Percentiles rank a stretch among this genome's conserved stretches.
Conservation (phyloP, 2,797 vertebrate genomes). For the Arnoldichthys spilopterus region DNA sequence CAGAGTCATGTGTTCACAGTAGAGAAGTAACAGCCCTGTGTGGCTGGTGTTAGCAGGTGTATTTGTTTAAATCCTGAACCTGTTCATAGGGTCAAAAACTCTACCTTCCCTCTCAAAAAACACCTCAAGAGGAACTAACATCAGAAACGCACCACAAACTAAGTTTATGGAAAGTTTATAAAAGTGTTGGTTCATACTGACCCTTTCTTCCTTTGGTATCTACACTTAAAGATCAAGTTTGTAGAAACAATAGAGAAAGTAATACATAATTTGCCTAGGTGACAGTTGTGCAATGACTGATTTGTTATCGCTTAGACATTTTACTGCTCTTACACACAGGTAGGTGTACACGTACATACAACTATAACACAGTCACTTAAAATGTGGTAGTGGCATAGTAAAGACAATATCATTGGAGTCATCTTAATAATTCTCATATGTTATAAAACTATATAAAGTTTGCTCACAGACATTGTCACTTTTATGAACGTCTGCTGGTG, state of each 20-base stretch:
- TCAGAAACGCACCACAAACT: conserved; percentile 12
- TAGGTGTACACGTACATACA: conserved; percentile 7
- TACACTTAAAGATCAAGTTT: conserved; percentile 15
- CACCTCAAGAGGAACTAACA: conserved; percentile 39
- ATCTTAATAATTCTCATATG: neutral
- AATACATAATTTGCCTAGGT: conserved; percentile 49
- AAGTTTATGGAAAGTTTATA: neutral
- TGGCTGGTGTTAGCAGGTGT: conserved; percentile 66
- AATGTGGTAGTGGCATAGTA: neutral
- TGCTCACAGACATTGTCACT: neutral
- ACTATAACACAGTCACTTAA: conserved; percentile 8
- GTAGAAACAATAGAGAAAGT: conserved; percentile 42
- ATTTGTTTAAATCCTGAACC: conserved; percentile 69
- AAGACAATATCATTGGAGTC: neutral
- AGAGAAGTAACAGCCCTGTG: neutral
- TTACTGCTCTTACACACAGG: conserved; percentile 31
- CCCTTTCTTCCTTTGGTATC: conserved; percentile 16
- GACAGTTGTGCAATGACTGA: conserved; percentile 50
- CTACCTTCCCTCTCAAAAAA: conserved; percentile 66
- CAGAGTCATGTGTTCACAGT: conserved; percentile 27
- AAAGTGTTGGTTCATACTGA: conserved; percentile 14
- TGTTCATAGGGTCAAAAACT: conserved; percentile 66
- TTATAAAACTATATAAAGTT: conserved; percentile 28
- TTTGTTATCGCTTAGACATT: conserved; percentile 49
- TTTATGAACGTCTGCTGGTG: conserved; percentile 10